Percentiles rank a stretch among this genome's conserved stretches.
phyloP scores from a whole-genome alignment of 2,113 vertebrate genomes.

The Nothobranchius kuhntae region DNA sequence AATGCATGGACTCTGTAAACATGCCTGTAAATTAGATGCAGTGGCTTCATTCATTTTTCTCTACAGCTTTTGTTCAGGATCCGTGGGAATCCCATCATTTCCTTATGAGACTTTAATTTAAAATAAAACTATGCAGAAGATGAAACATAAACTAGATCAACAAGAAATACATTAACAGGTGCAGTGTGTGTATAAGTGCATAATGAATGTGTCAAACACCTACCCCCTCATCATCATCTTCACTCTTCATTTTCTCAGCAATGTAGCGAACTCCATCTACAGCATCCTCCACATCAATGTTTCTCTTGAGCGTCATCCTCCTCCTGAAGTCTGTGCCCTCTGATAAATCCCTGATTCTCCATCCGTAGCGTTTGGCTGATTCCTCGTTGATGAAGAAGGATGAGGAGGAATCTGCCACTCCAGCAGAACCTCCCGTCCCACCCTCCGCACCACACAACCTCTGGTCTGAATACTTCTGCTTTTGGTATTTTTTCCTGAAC shows the following conservation, averaged over 20 bases:
- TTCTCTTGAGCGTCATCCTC: constrained; percentile 72
- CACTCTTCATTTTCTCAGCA: constrained; percentile 82
- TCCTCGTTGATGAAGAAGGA: constrained; percentile 78
- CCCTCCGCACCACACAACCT: constrained; percentile 52
- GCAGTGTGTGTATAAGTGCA: background rate
- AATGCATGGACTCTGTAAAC: too few relatives aligned
- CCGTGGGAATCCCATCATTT: too few relatives aligned
- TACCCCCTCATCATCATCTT: constrained; percentile 83
- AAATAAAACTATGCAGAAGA: too few relatives aligned
- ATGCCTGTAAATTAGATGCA: too few relatives aligned
- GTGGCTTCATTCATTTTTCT: too few relatives aligned
- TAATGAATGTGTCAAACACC: constrained; percentile 16
- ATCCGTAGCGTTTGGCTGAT: constrained; percentile 73
- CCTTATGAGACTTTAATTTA: too few relatives aligned
- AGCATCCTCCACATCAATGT: constrained; percentile 77
- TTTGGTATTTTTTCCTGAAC: constrained; percentile 74
- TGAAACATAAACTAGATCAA: too few relatives aligned
- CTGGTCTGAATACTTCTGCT: constrained; percentile 62
- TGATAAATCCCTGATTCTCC: constrained; percentile 69
- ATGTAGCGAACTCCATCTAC: constrained; percentile 81
- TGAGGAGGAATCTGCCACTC: constrained; percentile 58
- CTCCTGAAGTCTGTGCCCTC: constrained; percentile 77
- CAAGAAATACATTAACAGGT: too few relatives aligned
- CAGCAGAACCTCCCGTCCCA: constrained; percentile 27
- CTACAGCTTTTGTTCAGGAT: too few relatives aligned